Evolutionary conservation across 1,140 invertebrate species (phyloP).

Genomic region (Nomia melanderi): DNA sequence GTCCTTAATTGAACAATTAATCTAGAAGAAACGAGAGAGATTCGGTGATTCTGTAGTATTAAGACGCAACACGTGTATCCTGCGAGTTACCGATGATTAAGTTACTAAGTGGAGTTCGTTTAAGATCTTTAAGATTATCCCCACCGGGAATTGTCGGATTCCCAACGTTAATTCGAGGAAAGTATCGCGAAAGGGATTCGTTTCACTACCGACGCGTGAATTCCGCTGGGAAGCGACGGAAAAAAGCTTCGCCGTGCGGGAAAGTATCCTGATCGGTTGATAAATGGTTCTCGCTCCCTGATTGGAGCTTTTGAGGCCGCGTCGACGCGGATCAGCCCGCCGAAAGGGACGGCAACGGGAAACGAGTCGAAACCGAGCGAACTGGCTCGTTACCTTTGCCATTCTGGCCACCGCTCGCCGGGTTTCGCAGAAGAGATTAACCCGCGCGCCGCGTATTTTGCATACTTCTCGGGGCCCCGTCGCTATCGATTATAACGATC

Average conservation of each 20-base stretch:
- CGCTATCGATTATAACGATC: conserved; percentile 52
- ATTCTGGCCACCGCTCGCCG: conserved; percentile 5
- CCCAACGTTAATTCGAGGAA: too few relatives aligned
- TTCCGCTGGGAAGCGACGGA: too few relatives aligned
- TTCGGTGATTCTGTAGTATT: too few relatives aligned
- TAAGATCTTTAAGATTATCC: too few relatives aligned
- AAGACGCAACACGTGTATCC: too few relatives aligned
- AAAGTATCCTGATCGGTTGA: background rate
- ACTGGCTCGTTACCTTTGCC: conserved; percentile 30
- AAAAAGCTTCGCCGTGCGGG: background rate
- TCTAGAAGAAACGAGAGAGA: too few relatives aligned
- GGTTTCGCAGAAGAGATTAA: conserved; percentile 44
- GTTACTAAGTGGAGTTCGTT: too few relatives aligned
- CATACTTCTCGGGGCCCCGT: conserved; percentile 47
- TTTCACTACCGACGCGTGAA: too few relatives aligned
- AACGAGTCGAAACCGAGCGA: conserved; percentile 12
- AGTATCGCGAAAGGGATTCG: background rate
- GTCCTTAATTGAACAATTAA: too few relatives aligned
- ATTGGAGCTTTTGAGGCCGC: conserved; percentile 1
- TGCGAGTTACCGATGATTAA: too few relatives aligned
- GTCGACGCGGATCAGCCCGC: background rate
- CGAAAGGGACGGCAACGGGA: conserved; percentile 2
- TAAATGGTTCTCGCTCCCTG: background rate
- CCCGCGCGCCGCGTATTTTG: conserved; percentile 51
- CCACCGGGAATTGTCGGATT: too few relatives aligned